These are phyloP conservation scores for Trichonephila clavata DNA, from an alignment of 1,140 invertebrate genomes.

Conservation along the genomic window DNA sequence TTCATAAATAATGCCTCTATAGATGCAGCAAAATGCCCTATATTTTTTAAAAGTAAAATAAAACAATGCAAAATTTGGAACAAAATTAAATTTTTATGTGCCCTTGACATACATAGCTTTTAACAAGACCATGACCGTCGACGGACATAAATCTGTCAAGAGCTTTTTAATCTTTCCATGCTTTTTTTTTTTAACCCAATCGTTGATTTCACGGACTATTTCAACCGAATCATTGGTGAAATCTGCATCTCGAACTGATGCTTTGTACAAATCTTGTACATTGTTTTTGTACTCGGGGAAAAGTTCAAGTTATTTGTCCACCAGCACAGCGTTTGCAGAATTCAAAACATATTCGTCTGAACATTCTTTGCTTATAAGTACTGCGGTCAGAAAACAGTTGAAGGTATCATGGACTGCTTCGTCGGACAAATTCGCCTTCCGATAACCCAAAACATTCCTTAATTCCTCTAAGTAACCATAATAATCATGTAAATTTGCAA, in stretches of 20 bases:
- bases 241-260: slow-evolving; percentile 30
- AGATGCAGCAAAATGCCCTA: no score
- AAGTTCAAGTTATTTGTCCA: neutral
- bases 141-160: slow-evolving; percentile 83
- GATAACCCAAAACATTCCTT: neutral
- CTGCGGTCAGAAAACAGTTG: neutral
- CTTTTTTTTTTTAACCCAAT: slow-evolving; percentile 86
- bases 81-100: slow-evolving; percentile 78
- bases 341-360: neutral
- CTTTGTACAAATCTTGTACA: neutral
- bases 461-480: neutral
- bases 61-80: slow-evolving; percentile 63
- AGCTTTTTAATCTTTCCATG: slow-evolving; percentile 87
- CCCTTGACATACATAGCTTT: slow-evolving; percentile 93
- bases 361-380: neutral
- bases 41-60: no score
- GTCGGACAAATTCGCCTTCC: neutral
- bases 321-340: neutral
- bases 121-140: slow-evolving; percentile 85
- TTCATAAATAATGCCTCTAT: no score
- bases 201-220: slow-evolving; percentile 66
- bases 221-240: slow-evolving; percentile 44
- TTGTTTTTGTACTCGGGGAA: neutral
- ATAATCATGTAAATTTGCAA: no score
- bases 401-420: neutral